Conservation (phyloP, 1,140 invertebrate species). For the Trachymyrmex cornetzi region DNA sequence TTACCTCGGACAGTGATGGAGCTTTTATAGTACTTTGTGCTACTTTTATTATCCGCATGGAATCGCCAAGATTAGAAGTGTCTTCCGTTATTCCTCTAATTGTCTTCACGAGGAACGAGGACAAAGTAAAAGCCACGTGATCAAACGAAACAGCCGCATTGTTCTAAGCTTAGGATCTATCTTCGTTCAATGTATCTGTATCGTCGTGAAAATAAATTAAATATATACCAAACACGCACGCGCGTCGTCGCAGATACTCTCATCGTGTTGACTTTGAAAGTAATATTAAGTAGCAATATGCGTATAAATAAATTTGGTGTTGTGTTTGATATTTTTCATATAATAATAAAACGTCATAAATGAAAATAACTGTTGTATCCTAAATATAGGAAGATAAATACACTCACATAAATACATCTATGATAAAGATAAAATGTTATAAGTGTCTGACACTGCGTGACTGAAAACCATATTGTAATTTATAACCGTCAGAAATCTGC, state of each 20-base stretch:
- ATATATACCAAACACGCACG: not conserved
- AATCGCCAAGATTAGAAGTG: slow-evolving; percentile 47
- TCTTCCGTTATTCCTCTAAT: slow-evolving; percentile 43
- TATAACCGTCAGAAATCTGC: slow-evolving; percentile 19
- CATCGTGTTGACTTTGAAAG: not conserved
- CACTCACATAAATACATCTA: not conserved
- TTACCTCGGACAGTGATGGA: slow-evolving; percentile 61
- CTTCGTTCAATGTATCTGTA: not conserved
- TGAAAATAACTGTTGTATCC: slow-evolving; percentile 1
- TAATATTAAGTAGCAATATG: not conserved
- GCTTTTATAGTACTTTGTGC: slow-evolving; percentile 57
- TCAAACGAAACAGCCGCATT: slow-evolving; percentile 2
- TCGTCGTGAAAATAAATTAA: slow-evolving; percentile 9
- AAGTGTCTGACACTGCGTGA: not conserved
- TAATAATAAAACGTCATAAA: slow-evolving; percentile 28
- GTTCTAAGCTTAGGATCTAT: not conserved
- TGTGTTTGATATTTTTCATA: not conserved
- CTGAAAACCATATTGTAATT: slow-evolving; percentile 32
- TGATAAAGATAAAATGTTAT: slow-evolving; percentile 43
- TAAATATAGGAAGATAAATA: slow-evolving; percentile 25
- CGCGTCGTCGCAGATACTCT: not conserved
- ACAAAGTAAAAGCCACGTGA: not conserved
- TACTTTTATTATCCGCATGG: slow-evolving; percentile 47
- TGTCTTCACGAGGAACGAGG: slow-evolving; percentile 15
- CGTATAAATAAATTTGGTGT: not conserved